phyloP scores from a whole-genome alignment of 2,797 vertebrate species.

The Fistularia commersonii region DNA sequence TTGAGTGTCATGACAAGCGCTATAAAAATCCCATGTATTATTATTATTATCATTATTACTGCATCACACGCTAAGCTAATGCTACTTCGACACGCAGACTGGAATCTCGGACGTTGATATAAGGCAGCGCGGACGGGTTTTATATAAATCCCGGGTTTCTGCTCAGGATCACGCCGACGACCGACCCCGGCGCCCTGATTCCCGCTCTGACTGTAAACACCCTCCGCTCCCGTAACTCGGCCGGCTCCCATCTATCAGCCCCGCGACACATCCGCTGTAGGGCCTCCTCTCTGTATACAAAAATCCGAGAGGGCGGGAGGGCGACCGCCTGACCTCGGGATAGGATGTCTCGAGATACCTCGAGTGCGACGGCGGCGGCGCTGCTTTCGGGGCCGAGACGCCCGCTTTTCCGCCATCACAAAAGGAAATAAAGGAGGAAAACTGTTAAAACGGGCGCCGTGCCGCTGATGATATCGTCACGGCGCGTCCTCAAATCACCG shows the following conservation, averaged over 20 bases:
- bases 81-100: no score
- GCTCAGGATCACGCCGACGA: constrained; percentile 63
- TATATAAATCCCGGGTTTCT: constrained; percentile 54
- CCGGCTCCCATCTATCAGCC: constrained; percentile 44
- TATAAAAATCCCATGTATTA: no score
- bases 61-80: no score
- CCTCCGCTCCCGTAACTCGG: constrained; percentile 54
- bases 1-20: no score
- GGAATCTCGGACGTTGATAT: constrained; percentile 41
- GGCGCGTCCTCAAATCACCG: no score
- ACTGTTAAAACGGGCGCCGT: no score
- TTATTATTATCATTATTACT: no score
- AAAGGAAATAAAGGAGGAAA: not conserved
- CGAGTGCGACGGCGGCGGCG: no score
- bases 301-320: constrained; percentile 18
- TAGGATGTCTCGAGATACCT: no score
- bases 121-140: constrained; percentile 40
- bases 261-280: constrained; percentile 55
- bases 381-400: no score
- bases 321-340: constrained; percentile 12
- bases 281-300: constrained; percentile 48
- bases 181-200: constrained; percentile 56
- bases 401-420: not conserved
- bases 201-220: constrained; percentile 64
- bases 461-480: no score